These are phyloP conservation scores for Actinernus sp. DNA, from an alignment of 92 coral and sea anemone genomes.

Conservation along the genomic window DNA sequence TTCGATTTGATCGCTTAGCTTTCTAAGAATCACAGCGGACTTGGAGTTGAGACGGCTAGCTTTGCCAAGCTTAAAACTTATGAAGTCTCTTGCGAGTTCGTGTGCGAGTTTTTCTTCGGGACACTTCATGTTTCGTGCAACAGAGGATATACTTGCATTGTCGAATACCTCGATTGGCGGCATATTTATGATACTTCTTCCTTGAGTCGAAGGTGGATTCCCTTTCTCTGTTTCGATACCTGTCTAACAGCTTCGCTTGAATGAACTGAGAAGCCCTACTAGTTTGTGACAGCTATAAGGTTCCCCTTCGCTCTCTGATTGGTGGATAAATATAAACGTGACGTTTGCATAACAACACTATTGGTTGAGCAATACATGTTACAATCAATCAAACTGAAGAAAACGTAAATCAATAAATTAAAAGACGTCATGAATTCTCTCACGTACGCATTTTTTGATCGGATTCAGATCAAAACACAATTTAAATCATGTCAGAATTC, in stretches of 20 bases:
- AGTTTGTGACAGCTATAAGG: background rate
- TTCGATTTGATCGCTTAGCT: conserved; percentile 82
- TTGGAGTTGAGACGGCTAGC: conserved; percentile 39
- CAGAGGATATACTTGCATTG: conserved; percentile 4
- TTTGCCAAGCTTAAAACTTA: conserved; percentile 74
- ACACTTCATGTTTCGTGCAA: conserved; percentile 36
- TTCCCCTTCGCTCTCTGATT: conserved; percentile 7
- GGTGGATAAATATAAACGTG: conserved; percentile 15
- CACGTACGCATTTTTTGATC: no score
- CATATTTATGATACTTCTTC: conserved; percentile 14
- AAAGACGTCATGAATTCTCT: no score
- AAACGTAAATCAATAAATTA: no score
- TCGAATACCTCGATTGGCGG: conserved; percentile 28
- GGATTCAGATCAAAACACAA: no score
- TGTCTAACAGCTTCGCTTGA: background rate
- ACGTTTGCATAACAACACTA: conserved; percentile 15
- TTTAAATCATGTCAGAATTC: no score
- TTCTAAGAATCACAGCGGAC: conserved; percentile 65
- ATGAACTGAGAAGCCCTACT: background rate
- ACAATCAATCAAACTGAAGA: no score
- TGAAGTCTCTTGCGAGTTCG: conserved; percentile 81
- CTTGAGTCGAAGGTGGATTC: background rate
- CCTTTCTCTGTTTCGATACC: background rate
- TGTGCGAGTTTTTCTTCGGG: conserved; percentile 54
- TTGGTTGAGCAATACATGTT: conserved; percentile 1